These are phyloP conservation scores for Wiebesia pumilae DNA, from an alignment of 1,140 invertebrate species.

Conservation along the genomic window DNA sequence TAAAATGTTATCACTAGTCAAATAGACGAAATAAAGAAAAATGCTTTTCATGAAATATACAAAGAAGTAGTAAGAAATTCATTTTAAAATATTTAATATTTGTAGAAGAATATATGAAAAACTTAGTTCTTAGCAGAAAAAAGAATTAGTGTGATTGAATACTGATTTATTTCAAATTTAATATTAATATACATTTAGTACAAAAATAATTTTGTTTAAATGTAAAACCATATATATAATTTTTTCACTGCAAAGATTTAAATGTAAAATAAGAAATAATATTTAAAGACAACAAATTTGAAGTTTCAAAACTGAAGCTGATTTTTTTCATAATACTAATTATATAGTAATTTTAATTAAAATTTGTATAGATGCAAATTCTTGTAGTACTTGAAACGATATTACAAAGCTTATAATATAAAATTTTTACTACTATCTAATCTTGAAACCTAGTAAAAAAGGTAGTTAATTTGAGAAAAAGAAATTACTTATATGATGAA, in stretches of 20 bases:
- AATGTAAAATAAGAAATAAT: too few species aligned
- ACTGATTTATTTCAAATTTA: background rate
- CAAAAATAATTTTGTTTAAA: background rate
- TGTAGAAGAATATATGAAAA: background rate
- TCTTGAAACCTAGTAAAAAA: too few species aligned
- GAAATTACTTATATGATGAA: too few species aligned
- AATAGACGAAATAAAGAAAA: slow-evolving; percentile 35
- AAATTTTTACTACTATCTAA: too few species aligned
- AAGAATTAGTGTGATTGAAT: background rate
- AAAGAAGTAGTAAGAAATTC: slow-evolving; percentile 13
- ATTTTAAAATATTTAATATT: background rate
- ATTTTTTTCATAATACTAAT: too few species aligned
- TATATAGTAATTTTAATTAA: too few species aligned
- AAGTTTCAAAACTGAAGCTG: too few species aligned
- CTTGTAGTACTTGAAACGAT: too few species aligned
- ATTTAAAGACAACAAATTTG: too few species aligned
- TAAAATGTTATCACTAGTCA: slow-evolving; percentile 36
- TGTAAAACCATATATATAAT: background rate
- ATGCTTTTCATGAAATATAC: background rate
- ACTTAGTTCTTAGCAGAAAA: background rate
- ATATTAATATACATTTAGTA: background rate
- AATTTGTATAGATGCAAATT: too few species aligned
- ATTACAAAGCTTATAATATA: too few species aligned
- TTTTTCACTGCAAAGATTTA: background rate
- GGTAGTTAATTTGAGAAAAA: too few species aligned